These are phyloP conservation scores for Cinclus cinclus DNA, from an alignment of 2,113 vertebrate genomes.

Conservation along the genomic window DNA sequence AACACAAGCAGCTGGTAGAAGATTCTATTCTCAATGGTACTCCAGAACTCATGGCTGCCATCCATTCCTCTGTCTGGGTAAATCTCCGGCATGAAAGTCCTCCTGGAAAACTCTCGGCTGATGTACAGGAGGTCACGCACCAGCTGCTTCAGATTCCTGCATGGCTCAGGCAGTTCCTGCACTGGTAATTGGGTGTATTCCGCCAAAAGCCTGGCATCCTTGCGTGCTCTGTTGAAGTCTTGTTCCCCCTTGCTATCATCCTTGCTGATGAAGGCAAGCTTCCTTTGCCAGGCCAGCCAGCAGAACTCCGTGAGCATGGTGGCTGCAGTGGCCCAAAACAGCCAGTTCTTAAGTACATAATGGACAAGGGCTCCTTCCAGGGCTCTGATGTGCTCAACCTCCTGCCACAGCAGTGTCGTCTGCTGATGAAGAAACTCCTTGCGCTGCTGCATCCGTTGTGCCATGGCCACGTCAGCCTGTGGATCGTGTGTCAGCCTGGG, in stretches of 20 bases:
- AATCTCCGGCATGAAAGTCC: neutral
- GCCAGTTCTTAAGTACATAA: neutral
- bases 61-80: neutral
- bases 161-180: neutral
- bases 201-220: neutral
- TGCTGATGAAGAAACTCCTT: neutral
- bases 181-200: accelerated
- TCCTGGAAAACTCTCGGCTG: neutral
- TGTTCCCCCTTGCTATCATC: no score
- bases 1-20: neutral
- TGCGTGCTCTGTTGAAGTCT: neutral
- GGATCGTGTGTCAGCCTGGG: accelerated
- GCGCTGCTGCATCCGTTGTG: neutral
- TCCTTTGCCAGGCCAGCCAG: neutral
- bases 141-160: neutral
- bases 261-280: neutral
- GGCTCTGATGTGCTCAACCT: neutral
- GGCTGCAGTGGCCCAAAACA: neutral
- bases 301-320: accelerated
- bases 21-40: neutral
- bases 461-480: accelerated
- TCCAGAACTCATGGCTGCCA: neutral
- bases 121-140: neutral
- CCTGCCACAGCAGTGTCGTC: neutral
- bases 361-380: neutral